Evolutionary conservation across 2,888 invertebrate genomes (phyloP).

Genomic region (Sphaerophoria taeniata): DNA sequence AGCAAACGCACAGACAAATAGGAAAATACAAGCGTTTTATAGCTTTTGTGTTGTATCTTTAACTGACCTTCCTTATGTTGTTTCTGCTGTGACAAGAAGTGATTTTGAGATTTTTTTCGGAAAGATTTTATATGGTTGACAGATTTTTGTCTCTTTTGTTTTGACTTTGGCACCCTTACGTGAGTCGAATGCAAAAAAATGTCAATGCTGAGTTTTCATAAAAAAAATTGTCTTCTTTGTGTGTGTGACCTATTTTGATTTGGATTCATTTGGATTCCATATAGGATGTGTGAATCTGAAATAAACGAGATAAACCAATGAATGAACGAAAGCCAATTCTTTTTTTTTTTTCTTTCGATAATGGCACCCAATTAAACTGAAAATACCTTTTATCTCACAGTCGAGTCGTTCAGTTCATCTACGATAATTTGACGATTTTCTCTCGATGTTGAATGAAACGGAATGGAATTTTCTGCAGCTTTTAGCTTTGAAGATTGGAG

Average conservation of each 20-base stretch:
- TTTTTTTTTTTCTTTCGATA: constrained; percentile 15
- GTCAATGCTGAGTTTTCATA: constrained; percentile 16
- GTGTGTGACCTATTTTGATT: background rate
- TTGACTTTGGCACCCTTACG: constrained; percentile 33
- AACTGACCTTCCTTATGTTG: constrained; percentile 12
- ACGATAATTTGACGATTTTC: constrained; percentile 16
- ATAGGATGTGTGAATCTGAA: background rate
- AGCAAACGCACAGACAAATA: background rate
- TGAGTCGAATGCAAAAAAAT: constrained; percentile 40
- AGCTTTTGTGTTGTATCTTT: background rate
- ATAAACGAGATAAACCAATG: background rate
- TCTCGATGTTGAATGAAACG: too few species aligned
- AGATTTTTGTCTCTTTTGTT: constrained; percentile 27
- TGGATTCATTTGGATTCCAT: background rate
- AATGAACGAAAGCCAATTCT: constrained; percentile 14
- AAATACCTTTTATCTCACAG: constrained; percentile 32
- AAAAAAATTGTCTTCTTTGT: constrained; percentile 1
- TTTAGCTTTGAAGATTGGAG: background rate
- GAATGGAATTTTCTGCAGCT: too few species aligned
- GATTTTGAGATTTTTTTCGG: constrained; percentile 10
- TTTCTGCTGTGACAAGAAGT: constrained; percentile 14
- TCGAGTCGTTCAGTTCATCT: constrained; percentile 3
- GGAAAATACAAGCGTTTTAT: background rate
- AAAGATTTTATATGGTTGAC: background rate
- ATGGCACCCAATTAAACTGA: constrained; percentile 45